Base-by-base conservation (phyloP, 2,888 invertebrate species). In the Timema cristinae region DNA sequence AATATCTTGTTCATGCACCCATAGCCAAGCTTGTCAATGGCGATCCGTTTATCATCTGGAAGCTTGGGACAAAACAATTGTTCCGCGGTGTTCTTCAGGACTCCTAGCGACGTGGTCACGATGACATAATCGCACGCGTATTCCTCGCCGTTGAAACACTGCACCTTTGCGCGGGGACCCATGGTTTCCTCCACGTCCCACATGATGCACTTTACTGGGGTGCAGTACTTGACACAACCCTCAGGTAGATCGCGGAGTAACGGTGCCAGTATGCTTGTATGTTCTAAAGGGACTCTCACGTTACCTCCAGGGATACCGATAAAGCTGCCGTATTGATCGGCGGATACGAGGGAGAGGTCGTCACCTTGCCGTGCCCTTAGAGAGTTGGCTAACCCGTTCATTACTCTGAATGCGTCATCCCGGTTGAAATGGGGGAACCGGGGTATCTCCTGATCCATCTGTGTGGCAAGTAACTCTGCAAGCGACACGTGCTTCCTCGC, bases 121-220 rank as follows among this genome's bases (percentile, higher is more conserved):
- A 94, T 89, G 4, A 91, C 90, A 78, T 93, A 93, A 81, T 94
- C 93, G 0, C 90, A 91, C n/a, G n/a, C n/a, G n/a, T 87, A 84
- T 77, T 89, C 88, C 75, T 89, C 88, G 1, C 91, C 91, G 79
- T 92, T 91, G 78, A 89, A 86, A 78, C 90, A 77, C n/a, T 88
- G 88, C 0, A 92, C 87, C 15, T 88, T 81, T 2, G 88, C 89
- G 47, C 90, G 84, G 0, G 89, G 88, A 66, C 82, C 79, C 47
- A 83, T n/a, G 73, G 84, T 82, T 50, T 85, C 86, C 7, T 32
- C 32, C 32, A 4, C 2, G 32, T 88, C 88, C 91, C 91, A 91
- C 51, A 52, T 61, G 13, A 70, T 70, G n/a, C 66, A 61, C 59
- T 71, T 52, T 54, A 71, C 71, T 15, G 56, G 52, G 66, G 69